Conservation (phyloP, 1,140 invertebrate genomes). For the Dendrolimus kikuchii region DNA sequence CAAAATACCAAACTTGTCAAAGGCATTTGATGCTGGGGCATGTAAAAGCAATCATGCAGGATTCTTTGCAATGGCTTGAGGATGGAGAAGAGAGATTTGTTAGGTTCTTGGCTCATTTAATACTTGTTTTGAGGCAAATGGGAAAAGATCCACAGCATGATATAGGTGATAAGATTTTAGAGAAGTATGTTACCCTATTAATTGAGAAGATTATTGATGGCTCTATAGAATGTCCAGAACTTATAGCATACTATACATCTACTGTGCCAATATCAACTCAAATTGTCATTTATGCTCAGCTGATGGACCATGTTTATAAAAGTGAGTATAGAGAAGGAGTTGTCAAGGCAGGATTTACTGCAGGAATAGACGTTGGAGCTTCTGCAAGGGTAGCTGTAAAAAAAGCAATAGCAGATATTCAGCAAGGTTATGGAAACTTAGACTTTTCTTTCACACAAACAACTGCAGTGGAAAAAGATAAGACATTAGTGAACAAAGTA, state of each 20-base stretch:
- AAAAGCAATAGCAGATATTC: conserved; percentile 75
- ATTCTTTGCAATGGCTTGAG: conserved; percentile 49
- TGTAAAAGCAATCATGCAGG: conserved; percentile 60
- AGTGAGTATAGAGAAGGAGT: conserved; percentile 72
- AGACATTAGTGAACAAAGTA: conserved; percentile 75
- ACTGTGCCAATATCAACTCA: conserved; percentile 81
- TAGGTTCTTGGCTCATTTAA: conserved; percentile 88
- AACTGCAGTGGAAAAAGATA: conserved; percentile 74
- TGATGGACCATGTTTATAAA: conserved; percentile 81
- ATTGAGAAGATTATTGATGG: conserved; percentile 78
- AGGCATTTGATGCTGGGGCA: conserved; percentile 62
- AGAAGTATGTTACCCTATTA: conserved; percentile 79
- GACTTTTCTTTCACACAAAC: conserved; percentile 53
- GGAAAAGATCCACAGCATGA: conserved; percentile 78
- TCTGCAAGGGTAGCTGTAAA: conserved; percentile 90
- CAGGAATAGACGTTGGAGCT: conserved; percentile 85
- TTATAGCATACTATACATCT: conserved; percentile 89
- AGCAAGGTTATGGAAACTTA: conserved; percentile 56
- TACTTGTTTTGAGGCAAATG: conserved; percentile 86
- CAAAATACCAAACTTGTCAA: conserved; percentile 65
- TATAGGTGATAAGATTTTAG: conserved; percentile 81
- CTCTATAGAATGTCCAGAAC: conserved; percentile 70
- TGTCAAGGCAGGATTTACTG: conserved; percentile 69
- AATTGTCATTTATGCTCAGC: conserved; percentile 83
- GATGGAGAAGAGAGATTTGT: conserved; percentile 74